These are phyloP conservation scores for Pipra filicauda DNA, from an alignment of 2,113 vertebrate species.

Conservation along the genomic window DNA sequence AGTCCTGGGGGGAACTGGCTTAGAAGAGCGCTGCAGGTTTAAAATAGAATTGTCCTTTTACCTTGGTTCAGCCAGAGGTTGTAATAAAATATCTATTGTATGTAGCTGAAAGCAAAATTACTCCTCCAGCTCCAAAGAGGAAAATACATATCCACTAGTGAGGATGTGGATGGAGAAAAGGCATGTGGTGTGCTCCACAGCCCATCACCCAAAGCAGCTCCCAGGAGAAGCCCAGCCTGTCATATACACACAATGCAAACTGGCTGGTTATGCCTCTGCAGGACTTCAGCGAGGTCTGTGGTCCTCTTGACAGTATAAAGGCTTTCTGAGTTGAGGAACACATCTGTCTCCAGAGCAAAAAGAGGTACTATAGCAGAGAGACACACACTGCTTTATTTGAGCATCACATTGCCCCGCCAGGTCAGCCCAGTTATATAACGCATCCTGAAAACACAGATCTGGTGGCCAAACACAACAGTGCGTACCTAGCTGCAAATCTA, in stretches of 20 bases:
- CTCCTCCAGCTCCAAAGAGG: not conserved
- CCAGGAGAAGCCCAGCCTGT: not conserved
- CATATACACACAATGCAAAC: fast-evolving
- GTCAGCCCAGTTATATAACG: fast-evolving
- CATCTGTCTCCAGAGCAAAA: not conserved
- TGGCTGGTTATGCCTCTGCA: not conserved
- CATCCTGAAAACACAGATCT: not conserved
- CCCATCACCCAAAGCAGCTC: not conserved
- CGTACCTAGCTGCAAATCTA: not conserved
- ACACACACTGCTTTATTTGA: not conserved
- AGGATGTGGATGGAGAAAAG: not conserved
- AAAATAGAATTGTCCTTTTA: not conserved
- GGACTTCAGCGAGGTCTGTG: fast-evolving
- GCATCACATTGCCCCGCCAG: not conserved
- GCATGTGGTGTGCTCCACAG: fast-evolving
- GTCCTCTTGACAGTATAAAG: not conserved
- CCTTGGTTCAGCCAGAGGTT: not conserved
- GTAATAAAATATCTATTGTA: not conserved
- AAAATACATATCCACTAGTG: not conserved
- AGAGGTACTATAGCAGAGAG: fast-evolving
- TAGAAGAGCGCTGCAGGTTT: not conserved
- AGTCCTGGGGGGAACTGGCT: not conserved
- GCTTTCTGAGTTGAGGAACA: not conserved
- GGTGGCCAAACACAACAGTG: not conserved
- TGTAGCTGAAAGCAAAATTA: not conserved